phyloP scores from a whole-genome alignment of 2,113 vertebrate genomes.

The Odontophorus gujanensis region DNA sequence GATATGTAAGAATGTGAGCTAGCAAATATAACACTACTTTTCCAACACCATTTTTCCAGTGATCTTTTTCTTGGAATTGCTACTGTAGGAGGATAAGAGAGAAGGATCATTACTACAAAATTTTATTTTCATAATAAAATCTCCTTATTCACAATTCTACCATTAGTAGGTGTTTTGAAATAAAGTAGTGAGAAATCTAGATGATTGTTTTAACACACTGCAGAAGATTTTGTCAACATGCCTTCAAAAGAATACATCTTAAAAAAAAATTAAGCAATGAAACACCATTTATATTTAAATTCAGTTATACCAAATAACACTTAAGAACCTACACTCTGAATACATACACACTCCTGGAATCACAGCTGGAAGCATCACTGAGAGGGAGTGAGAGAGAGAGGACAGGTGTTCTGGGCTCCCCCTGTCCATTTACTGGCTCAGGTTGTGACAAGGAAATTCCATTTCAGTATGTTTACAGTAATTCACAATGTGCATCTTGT shows the following conservation, averaged over 20 bases:
- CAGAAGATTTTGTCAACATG: not conserved
- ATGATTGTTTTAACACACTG: not conserved
- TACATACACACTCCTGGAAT: too few species aligned
- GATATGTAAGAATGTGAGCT: not conserved
- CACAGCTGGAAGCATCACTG: too few species aligned
- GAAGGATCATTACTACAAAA: not conserved
- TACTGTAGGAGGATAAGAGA: not conserved
- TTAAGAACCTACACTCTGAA: not conserved
- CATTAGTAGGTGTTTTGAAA: rapidly evolving
- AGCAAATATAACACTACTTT: not conserved
- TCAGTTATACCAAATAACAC: not conserved
- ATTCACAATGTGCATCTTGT: not conserved
- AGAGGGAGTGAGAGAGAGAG: too few species aligned
- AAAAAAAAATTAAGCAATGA: rapidly evolving
- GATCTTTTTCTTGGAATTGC: not conserved
- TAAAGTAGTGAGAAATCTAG: not conserved
- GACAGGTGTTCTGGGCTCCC: too few species aligned
- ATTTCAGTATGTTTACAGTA: not conserved
- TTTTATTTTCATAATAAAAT: not conserved
- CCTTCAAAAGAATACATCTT: not conserved
- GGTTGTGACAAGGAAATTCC: too few species aligned
- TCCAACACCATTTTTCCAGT: not conserved
- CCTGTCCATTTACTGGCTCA: too few species aligned
- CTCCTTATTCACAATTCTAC: not conserved
- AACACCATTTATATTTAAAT: not conserved